Base-by-base conservation (phyloP, 2,888 invertebrate genomes). In the Zygaena filipendulae region DNA sequence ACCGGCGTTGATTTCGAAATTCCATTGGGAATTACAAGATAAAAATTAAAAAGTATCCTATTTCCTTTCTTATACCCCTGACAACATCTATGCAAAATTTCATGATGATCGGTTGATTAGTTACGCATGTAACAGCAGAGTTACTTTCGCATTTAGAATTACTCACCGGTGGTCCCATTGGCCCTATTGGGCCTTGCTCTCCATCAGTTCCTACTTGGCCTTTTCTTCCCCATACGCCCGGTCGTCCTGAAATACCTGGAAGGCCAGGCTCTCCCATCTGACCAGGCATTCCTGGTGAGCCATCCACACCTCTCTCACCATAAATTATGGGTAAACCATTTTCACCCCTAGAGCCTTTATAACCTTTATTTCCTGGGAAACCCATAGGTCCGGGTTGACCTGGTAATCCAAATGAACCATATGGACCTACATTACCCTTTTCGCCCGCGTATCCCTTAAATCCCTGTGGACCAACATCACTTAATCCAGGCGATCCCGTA, bases 381-480 rank as follows among this genome's bases (percentile, higher is more conserved):
- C 92, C 92, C 47, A 82, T 82, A 1, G 70, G 52, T 6, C 92
- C 92, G 12, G 3, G 38, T 29, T 23, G 16, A 11, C 77, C 77
- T 27, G 28, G 49, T 6, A 50, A 47, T 16, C 91, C 91, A 3
- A 81, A 61, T 3, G 60, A 54, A 25, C 92, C 92, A 19, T 59
- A 70, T 1, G 81, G 83, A 9, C 92, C 88, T 20, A 62, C 54
- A 33, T 83, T 80, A 21, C 92, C 92, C 12, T 74, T 80, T 24
- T 83, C 60, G 16, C 92, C 92, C 1, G 79, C 64, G 38, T 82
- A 81, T 3, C 92, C 92, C 59, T 87, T 88, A 6, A 70, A 53
- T 9, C 92, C 92, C 13, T 43, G 42, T 10, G 45, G 40, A 1
- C 77, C 77, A 26, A 29, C 59, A 30, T 35, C 45, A 12, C 74